A percentile compares a stretch with the other conserved stretches of the same genome.
Conservation (phyloP, 2,888 invertebrate species). For the Synergus itoensis region DNA sequence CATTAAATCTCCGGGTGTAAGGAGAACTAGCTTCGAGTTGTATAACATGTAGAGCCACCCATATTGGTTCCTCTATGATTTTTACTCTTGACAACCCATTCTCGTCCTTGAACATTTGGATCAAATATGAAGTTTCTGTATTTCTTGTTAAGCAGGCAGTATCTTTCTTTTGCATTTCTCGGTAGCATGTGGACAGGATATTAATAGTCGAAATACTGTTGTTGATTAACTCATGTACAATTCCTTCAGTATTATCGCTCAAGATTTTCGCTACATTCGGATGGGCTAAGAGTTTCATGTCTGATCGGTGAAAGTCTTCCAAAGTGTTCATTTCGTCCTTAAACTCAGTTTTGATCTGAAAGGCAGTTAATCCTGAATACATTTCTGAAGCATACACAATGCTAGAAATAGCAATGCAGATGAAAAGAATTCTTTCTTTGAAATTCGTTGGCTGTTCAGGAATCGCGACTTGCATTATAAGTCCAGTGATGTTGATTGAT, state of each 20-base stretch:
- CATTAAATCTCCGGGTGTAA: neutral
- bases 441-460: neutral
- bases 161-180: neutral
- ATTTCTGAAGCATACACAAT: constrained; percentile 4
- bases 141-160: neutral
- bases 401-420: neutral
- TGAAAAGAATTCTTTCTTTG: neutral
- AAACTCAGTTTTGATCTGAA: neutral
- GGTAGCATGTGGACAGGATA: neutral
- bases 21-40: no score
- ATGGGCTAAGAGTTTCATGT: neutral
- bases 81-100: neutral
- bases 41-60: neutral
- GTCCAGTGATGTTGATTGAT: neutral
- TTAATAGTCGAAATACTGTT: neutral
- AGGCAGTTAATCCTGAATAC: neutral
- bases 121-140: no score
- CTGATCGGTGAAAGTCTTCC: neutral
- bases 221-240: neutral
- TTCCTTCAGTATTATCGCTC: neutral
- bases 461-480: neutral
- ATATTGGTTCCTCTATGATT: constrained; percentile 1
- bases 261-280: neutral
- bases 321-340: neutral
- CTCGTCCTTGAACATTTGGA: no score